phyloP scores from a whole-genome alignment of 64 coral and sea anemone species.

The Platygyra sinensis region DNA sequence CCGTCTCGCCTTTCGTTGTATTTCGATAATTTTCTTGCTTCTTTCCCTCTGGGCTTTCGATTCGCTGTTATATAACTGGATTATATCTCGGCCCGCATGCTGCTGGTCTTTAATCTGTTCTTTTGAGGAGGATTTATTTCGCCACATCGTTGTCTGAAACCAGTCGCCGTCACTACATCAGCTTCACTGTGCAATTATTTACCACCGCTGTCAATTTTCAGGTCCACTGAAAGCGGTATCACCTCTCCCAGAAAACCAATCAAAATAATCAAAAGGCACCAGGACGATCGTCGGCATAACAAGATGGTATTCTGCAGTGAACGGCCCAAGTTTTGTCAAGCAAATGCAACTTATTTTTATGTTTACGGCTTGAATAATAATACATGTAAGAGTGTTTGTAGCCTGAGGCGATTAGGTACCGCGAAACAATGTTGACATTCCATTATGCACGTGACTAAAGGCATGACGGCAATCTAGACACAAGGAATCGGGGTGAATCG shows the following conservation, averaged over 20 bases:
- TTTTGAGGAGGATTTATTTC: neutral
- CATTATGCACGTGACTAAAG: neutral
- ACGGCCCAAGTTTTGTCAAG: neutral
- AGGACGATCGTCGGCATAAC: too few species aligned
- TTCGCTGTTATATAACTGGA: slow-evolving; percentile 44
- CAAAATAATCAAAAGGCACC: too few species aligned
- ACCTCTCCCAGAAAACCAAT: too few species aligned
- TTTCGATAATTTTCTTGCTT: slow-evolving; percentile 42
- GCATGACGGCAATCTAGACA: too few species aligned
- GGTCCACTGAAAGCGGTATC: neutral
- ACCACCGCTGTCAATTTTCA: neutral
- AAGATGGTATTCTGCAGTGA: too few species aligned
- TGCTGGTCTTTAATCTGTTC: neutral
- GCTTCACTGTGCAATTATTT: neutral
- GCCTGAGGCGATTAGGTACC: neutral
- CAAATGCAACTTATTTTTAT: neutral
- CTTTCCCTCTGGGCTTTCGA: slow-evolving; percentile 32
- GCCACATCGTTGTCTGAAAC: neutral
- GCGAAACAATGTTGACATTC: slow-evolving; percentile 25
- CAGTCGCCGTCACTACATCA: neutral
- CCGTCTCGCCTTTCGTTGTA: slow-evolving; percentile 32
- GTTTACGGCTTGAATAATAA: neutral
- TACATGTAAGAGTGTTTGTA: neutral
- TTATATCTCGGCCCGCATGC: slow-evolving; percentile 13
- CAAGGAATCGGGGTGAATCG: too few species aligned